Evolutionary conservation across 2,888 invertebrate species (phyloP).

Genomic region (Trisateles emortualis): DNA sequence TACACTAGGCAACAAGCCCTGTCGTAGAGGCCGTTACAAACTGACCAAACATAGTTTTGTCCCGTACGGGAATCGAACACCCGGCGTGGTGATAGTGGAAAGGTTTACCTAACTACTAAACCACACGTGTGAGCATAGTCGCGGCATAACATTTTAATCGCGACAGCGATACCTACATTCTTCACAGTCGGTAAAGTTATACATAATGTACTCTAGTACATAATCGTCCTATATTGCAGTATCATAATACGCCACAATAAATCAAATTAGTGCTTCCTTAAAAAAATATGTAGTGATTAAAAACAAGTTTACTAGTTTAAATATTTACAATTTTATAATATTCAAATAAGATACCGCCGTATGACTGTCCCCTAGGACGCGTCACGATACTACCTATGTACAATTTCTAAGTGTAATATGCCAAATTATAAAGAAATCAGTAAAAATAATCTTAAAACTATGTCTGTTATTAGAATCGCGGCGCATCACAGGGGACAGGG

Average conservation of each 20-base stretch:
- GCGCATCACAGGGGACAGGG: conserved; percentile 50
- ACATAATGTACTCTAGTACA: no score
- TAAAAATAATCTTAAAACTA: conserved; percentile 54
- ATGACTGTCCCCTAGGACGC: conserved; percentile 39
- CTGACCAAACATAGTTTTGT: no score
- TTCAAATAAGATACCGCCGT: conserved; percentile 48
- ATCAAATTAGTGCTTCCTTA: conserved; percentile 72
- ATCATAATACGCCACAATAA: conserved; percentile 60
- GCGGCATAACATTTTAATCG: no score
- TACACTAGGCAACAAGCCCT: no score
- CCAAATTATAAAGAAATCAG: conserved; percentile 50
- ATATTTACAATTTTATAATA: conserved; percentile 76
- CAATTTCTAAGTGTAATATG: conserved; percentile 60
- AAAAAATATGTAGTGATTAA: conserved; percentile 80
- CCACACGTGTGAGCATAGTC: no score
- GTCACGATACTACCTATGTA: conserved; percentile 59
- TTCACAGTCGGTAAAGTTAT: no score
- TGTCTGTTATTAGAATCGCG: conserved; percentile 39
- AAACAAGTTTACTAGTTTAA: conserved; percentile 71
- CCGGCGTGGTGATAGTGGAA: no score
- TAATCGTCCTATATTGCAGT: conserved; percentile 29
- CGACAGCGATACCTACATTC: background rate
- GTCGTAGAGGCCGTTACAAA: no score
- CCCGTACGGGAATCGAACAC: no score
- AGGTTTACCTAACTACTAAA: no score